phyloP scores from a whole-genome alignment of 2,797 vertebrate genomes.

The Phaenicophaeus curvirostris region DNA sequence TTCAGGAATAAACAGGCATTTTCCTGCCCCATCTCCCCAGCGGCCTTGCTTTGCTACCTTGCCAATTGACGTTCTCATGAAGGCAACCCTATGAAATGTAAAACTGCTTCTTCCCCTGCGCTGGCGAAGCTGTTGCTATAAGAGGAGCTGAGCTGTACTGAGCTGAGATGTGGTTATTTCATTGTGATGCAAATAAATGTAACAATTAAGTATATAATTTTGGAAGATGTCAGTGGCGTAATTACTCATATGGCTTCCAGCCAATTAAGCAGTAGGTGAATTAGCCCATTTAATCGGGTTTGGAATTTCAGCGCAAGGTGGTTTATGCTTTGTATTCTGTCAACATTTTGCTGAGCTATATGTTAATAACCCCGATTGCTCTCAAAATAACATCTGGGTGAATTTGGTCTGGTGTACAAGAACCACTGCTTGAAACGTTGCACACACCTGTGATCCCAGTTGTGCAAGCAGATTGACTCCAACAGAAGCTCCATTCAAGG shows the following conservation, averaged over 20 bases:
- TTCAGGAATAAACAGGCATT: slow-evolving; percentile 51
- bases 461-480: slow-evolving; percentile 48
- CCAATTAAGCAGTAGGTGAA: slow-evolving; percentile 79
- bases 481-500: slow-evolving; percentile 39
- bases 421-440: slow-evolving; percentile 47
- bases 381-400: slow-evolving; percentile 62
- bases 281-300: slow-evolving; percentile 76
- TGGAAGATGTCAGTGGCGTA: slow-evolving; percentile 75
- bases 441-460: slow-evolving; percentile 43
- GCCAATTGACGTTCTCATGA: slow-evolving; percentile 40
- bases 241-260: slow-evolving; percentile 78
- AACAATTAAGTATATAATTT: slow-evolving; percentile 83
- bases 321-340: slow-evolving; percentile 66
- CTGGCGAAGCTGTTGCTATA: neutral
- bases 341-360: slow-evolving; percentile 64
- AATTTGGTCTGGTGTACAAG: slow-evolving; percentile 25
- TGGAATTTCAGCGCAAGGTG: slow-evolving; percentile 68
- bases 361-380: slow-evolving; percentile 63
- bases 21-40: slow-evolving; percentile 59
- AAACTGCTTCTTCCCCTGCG: neutral
- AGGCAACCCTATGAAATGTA: slow-evolving; percentile 53
- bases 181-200: slow-evolving; percentile 79
- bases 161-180: slow-evolving; percentile 60
- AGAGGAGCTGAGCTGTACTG: neutral
- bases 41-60: slow-evolving; percentile 50